A percentile compares a stretch with the other conserved stretches of the same genome.
Evolutionary conservation across 2,888 invertebrate genomes (phyloP).

Genomic region (Drosophila colorata): DNA sequence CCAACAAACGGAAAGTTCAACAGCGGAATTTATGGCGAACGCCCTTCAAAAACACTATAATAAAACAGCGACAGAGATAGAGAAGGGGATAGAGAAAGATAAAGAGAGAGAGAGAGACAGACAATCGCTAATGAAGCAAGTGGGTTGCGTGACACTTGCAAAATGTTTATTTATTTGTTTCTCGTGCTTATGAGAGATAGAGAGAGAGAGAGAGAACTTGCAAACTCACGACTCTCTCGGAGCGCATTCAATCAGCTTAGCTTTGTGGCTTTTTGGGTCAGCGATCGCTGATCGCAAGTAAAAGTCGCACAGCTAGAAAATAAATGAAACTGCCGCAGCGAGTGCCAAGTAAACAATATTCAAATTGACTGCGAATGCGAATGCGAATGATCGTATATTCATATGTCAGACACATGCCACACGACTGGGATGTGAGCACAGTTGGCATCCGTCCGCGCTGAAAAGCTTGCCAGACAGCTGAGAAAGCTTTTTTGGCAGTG

Average conservation of each 20-base stretch:
- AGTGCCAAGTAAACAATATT: constrained; percentile 74
- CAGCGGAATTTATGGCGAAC: constrained; percentile 26
- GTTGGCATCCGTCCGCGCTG: constrained; percentile 50
- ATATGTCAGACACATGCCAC: constrained; percentile 19
- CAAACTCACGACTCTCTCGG: constrained; percentile 30
- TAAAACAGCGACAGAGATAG: constrained; percentile 34
- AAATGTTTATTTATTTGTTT: constrained; percentile 49
- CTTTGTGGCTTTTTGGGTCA: constrained; percentile 74
- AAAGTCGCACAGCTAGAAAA: constrained; percentile 73
- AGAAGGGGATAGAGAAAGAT: constrained; percentile 8
- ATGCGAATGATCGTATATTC: constrained; percentile 43
- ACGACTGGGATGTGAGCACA: constrained; percentile 45
- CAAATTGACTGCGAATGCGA: constrained; percentile 61
- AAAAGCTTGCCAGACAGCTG: constrained; percentile 54
- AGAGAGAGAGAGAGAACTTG: constrained; percentile 17
- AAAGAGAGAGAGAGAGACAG: constrained; percentile 2
- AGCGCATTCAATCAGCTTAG: constrained; percentile 72
- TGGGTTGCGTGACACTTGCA: constrained; percentile 71
- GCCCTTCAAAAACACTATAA: constrained; percentile 63
- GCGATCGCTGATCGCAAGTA: constrained; percentile 68
- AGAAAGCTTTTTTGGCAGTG: constrained; percentile 67
- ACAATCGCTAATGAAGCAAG: constrained; percentile 55
- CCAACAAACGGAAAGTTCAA: constrained; percentile 14
- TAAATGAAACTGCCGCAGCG: constrained; percentile 51
- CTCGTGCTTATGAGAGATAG: constrained; percentile 18